phyloP scores from a whole-genome alignment of 2,113 vertebrate species.

The Leucopsar rothschildi region DNA sequence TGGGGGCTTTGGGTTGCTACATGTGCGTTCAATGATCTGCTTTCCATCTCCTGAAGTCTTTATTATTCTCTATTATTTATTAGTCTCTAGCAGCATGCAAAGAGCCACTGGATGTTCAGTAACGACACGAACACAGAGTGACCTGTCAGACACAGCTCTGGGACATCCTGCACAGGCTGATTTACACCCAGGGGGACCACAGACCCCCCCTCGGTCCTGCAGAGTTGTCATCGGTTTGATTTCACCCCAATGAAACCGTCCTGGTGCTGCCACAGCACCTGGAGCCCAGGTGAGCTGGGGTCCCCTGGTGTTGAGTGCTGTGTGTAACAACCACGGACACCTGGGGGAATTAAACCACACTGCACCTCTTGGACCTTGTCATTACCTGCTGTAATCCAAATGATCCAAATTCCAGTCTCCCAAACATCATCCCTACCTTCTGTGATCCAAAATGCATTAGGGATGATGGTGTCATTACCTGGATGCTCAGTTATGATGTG shows the following conservation, averaged over 20 bases:
- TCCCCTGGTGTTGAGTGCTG: background rate
- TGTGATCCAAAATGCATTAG: background rate
- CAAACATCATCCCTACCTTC: background rate
- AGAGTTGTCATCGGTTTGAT: background rate
- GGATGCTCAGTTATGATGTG: accelerated
- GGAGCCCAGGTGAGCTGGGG: background rate
- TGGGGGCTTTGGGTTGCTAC: background rate
- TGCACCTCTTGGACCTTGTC: background rate
- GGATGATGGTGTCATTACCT: background rate
- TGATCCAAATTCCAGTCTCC: background rate
- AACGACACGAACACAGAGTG: accelerated
- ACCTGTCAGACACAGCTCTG: background rate
- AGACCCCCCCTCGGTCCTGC: background rate
- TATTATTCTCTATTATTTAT: background rate
- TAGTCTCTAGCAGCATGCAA: background rate
- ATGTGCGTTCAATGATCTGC: background rate
- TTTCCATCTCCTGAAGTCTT: background rate
- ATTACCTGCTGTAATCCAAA: background rate
- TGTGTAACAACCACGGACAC: background rate
- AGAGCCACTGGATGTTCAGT: background rate
- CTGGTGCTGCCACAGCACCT: background rate
- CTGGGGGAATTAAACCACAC: background rate
- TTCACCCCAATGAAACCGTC: background rate
- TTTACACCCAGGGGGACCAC: background rate
- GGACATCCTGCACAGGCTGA: accelerated